These are phyloP conservation scores for Sebastolobus alascanus DNA, from an alignment of 2,797 vertebrate genomes.

Conservation along the genomic window DNA sequence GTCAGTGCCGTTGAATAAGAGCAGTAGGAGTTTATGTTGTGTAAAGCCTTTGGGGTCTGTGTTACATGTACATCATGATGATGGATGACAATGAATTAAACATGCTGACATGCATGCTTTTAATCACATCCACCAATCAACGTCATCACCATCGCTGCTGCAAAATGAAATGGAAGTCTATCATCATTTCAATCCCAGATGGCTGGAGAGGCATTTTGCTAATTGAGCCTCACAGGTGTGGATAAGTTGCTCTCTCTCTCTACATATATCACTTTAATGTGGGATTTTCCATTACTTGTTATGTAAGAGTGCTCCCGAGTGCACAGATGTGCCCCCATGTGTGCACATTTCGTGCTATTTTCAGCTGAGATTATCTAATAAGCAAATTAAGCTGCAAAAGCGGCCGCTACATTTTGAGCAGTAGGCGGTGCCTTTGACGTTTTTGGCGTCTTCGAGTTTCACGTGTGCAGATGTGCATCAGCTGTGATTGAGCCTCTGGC, in stretches of 20 bases:
- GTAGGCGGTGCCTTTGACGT: constrained; percentile 6
- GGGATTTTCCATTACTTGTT: constrained; percentile 50
- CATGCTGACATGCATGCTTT: constrained; percentile 33
- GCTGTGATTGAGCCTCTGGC: constrained; percentile 43
- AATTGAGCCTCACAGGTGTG: constrained; percentile 59
- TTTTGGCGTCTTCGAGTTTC: constrained; percentile 18
- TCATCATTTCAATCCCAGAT: constrained; percentile 48
- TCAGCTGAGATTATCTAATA: constrained; percentile 54
- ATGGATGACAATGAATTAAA: constrained; percentile 51
- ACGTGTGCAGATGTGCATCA: constrained; percentile 47
- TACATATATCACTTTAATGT: neutral
- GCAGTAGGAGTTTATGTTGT: constrained; percentile 19
- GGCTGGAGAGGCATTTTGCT: constrained; percentile 47
- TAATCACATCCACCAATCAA: constrained; percentile 48
- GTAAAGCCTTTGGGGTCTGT: neutral
- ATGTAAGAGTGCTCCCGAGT: constrained; percentile 36
- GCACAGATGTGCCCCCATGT: constrained; percentile 41
- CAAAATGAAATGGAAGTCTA: constrained; percentile 45
- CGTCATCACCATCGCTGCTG: constrained; percentile 30
- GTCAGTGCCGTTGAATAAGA: neutral
- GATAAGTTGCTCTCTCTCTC: neutral
- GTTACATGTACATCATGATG: constrained; percentile 33
- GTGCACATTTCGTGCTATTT: constrained; percentile 40
- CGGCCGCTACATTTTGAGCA: constrained; percentile 13
- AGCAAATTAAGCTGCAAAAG: constrained; percentile 54